Evolutionary conservation across 1,140 invertebrate species (phyloP), one percentile per base, ranked within the genome.

Genomic region (Nasonia vitripennis): DNA sequence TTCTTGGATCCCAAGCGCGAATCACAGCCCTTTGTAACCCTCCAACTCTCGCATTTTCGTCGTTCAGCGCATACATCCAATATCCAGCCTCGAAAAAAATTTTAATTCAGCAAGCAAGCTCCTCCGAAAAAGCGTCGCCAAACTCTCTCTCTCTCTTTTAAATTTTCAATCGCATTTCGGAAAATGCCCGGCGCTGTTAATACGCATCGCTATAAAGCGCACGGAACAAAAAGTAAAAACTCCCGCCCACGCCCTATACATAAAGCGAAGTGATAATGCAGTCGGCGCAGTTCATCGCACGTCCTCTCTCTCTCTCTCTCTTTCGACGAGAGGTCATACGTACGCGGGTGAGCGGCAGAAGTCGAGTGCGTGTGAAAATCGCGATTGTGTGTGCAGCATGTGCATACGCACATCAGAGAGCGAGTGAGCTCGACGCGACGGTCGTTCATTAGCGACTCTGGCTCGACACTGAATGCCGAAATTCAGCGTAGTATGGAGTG

Each of bases 211-310:
- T 20, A 62, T 62, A 62, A 62, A 62, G 55, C 55, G 55, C 55
- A 17, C 6, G 20, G 1, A n/a, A 62, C 55, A n/a, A 62, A n/a
- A 62, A 62, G 55, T n/a, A 62, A 62, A 62, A 62, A n/a, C 7
- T 62, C 20, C 55, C 14, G 1, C 55, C 14, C 55, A 62, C 12
- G 55, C 20, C 55, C 55, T 62, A 20, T 62, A 17, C 55, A 62
- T 62, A n/a, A 62, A 62, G 55, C 55, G 31, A 75, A 45, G 37
- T 37, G 73, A 75, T 75, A 75, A 75, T 75, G 37, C 31, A 75
- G 37, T 34, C 34, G 73, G 12, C 31, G 34, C 37, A 41, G 34
- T 75, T 37, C 73, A 10, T 41, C 31, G 55, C 55, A 75, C 73
- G 37, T 6, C 31, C 73, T 20, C 37, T 41, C 37, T 41, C 37